Percentiles rank a stretch among this genome's conserved stretches.
Evolutionary conservation across 2,888 invertebrate species (phyloP).

Genomic region (Mechanitis mazaeus): DNA sequence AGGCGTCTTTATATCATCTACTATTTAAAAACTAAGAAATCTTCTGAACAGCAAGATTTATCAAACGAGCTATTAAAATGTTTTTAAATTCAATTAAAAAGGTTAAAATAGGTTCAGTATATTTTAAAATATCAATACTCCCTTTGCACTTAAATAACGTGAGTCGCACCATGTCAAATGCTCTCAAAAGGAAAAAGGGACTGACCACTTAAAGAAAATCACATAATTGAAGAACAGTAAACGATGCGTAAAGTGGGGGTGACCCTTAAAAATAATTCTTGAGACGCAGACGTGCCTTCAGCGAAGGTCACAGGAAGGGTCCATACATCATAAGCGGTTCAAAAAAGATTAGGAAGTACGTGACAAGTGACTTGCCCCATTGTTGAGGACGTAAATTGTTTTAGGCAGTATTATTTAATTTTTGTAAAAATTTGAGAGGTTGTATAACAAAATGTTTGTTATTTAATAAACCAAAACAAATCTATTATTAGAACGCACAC

Average conservation of each 20-base stretch:
- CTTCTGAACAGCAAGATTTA: too few species aligned
- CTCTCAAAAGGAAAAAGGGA: slow-evolving; percentile 46
- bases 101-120: neutral
- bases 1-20: neutral
- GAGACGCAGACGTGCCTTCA: slow-evolving; percentile 54
- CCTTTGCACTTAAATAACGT: slow-evolving; percentile 19
- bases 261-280: slow-evolving; percentile 50
- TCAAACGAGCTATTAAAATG: too few species aligned
- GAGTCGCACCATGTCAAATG: slow-evolving; percentile 22
- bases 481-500: too few species aligned
- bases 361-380: slow-evolving; percentile 31
- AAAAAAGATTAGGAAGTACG: slow-evolving; percentile 45
- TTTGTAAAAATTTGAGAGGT: slow-evolving; percentile 5
- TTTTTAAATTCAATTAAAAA: neutral
- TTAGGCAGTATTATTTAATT: slow-evolving; percentile 10
- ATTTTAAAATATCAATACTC: slow-evolving; percentile 23
- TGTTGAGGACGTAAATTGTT: slow-evolving; percentile 21
- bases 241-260: slow-evolving; percentile 69
- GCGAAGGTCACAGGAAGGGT: slow-evolving; percentile 54
- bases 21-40: neutral
- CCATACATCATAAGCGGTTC: slow-evolving; percentile 63
- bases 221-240: slow-evolving; percentile 75
- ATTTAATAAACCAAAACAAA: too few species aligned
- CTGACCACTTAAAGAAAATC: slow-evolving; percentile 73
- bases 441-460: too few species aligned